A percentile compares a stretch with the other conserved stretches of the same genome.
These are phyloP conservation scores for Amiota communis DNA, from an alignment of 2,888 invertebrate species.

Conservation along the genomic window DNA sequence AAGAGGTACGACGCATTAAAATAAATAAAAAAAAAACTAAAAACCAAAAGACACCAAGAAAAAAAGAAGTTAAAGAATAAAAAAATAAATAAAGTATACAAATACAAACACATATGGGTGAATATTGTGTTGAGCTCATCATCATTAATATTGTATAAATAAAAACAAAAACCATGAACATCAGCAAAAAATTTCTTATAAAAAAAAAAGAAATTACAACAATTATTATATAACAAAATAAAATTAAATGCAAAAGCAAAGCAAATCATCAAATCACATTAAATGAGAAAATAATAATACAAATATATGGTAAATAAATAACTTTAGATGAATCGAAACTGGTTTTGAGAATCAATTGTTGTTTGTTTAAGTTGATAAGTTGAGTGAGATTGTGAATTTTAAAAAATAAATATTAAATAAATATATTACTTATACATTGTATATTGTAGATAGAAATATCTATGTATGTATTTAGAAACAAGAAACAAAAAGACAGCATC, in stretches of 20 bases:
- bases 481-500: too few relatives aligned
- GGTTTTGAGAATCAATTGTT: slow-evolving; percentile 39
- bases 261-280: too few relatives aligned
- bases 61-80: background rate
- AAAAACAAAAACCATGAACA: background rate
- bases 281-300: background rate
- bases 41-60: too few relatives aligned
- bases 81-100: slow-evolving; percentile 1
- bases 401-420: too few relatives aligned
- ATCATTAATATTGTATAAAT: slow-evolving; percentile 4
- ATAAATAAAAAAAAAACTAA: too few relatives aligned
- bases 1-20: too few relatives aligned
- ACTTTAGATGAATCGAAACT: slow-evolving; percentile 32
- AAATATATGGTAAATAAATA: too few relatives aligned
- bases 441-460: too few relatives aligned
- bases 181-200: slow-evolving; percentile 30
- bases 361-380: too few relatives aligned
- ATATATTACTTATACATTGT: too few relatives aligned
- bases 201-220: slow-evolving; percentile 11
- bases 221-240: slow-evolving; percentile 32
- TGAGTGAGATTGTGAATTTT: too few relatives aligned
- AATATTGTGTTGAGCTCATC: slow-evolving; percentile 51
- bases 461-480: too few relatives aligned
- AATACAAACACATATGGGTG: slow-evolving; percentile 20
- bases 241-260: background rate